Percentiles rank a stretch among this genome's conserved stretches.
Conservation (phyloP, 2,888 invertebrate genomes). For the Blera fallax region DNA sequence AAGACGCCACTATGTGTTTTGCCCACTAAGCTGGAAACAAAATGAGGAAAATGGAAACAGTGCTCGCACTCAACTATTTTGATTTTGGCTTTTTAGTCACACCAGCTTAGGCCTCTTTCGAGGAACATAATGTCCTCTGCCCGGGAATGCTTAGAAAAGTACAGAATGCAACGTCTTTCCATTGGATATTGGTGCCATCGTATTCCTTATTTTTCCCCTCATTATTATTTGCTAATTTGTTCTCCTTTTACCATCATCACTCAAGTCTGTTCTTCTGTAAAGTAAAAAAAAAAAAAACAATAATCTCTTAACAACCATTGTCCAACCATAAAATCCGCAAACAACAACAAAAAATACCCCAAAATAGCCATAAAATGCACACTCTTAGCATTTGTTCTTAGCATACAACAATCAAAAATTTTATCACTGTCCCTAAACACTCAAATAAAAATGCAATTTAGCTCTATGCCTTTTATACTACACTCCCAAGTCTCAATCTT, state of each 20-base stretch:
- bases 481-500: slow-evolving; percentile 52
- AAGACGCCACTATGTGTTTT: too few relatives aligned
- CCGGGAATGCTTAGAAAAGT: too few relatives aligned
- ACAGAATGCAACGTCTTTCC: too few relatives aligned
- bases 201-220: too few relatives aligned
- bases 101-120: too few relatives aligned
- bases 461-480: slow-evolving; percentile 45
- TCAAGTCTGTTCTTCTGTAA: not conserved
- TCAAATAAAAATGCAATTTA: slow-evolving; percentile 66
- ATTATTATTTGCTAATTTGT: not conserved
- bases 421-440: slow-evolving; percentile 56
- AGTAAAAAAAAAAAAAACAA: slow-evolving; percentile 17
- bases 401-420: slow-evolving; percentile 14
- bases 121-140: too few relatives aligned
- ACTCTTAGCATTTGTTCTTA: slow-evolving; percentile 24
- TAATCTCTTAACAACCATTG: slow-evolving; percentile 30
- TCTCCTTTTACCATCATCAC: slow-evolving; percentile 11
- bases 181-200: too few relatives aligned
- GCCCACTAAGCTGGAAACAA: too few relatives aligned
- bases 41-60: too few relatives aligned
- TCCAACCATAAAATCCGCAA: slow-evolving; percentile 7
- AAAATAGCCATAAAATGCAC: slow-evolving; percentile 19
- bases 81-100: too few relatives aligned
- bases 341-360: not conserved
- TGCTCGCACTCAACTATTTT: too few relatives aligned